Evolutionary conservation across 2,113 vertebrate species (phyloP), one percentile per base, ranked within the genome.

Genomic region (Thryonomys swinderianus): DNA sequence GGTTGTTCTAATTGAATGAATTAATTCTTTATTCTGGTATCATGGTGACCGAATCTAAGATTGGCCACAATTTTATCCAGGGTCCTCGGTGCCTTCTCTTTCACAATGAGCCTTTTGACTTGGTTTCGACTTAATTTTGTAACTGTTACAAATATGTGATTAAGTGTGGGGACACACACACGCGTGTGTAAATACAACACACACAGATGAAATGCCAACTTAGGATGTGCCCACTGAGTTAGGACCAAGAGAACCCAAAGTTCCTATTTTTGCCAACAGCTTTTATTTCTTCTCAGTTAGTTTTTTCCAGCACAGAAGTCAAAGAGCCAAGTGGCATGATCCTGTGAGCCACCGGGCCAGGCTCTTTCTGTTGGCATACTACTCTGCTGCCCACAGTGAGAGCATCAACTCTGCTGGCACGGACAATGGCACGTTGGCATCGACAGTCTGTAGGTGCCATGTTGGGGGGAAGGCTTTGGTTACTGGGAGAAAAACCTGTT

Each of bases 401-500:
- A 66, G 66, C 87, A 79, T 84, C 67, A 25, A 42, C 48, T 71
- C 51, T 0, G 9, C 85, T 95, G 95, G 92, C 96, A 67, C 3
- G 16, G 95, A 37, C 42, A 59, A 78, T 59, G 78, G 45, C 37
- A 20, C n/a, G 21, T 42, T 96, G 92, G 88, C 82, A 76, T 32
- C 32, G 62, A 21, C 18, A 57, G 85, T 51, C 67, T 71, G 62
- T 62, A 88, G 92, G 85, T 91, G 90, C 62, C 79, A 80, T 27
- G 66, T 84, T 55, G 83, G 95, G 48, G 82, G 27, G n/a, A 30
- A 82, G 57, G 93, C 78, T 84, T 69, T 62, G 95, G 82, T 86
- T 93, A 66, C 86, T 95, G 97, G 89, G 91, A 96, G 66, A 66
- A 62, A 96, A 79, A 91, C 80, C 86, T 91, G 69, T 95, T 96